These are phyloP conservation scores for Dromas ardeola DNA, from an alignment of 2,113 vertebrate genomes.

Conservation along the genomic window DNA sequence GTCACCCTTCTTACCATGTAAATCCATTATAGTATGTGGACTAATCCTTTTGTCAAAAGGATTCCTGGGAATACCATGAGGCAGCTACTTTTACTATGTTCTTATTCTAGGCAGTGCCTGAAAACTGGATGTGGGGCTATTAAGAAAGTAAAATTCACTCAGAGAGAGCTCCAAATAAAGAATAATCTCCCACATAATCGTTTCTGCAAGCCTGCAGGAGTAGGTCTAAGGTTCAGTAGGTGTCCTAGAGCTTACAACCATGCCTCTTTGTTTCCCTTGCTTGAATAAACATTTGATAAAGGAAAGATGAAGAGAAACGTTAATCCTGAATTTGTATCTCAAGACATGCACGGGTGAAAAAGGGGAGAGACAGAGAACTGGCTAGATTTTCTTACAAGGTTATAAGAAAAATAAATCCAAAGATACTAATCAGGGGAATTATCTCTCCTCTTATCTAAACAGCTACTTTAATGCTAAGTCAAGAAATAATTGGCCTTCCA, in stretches of 20 bases:
- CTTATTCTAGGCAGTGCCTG: not conserved
- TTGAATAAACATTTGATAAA: constrained; percentile 43
- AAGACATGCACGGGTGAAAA: not conserved
- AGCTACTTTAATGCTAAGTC: constrained; percentile 28
- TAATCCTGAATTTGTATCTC: constrained; percentile 63
- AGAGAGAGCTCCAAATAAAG: not conserved
- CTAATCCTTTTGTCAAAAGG: constrained; percentile 39
- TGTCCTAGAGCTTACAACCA: constrained; percentile 37
- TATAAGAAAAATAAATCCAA: constrained; percentile 40
- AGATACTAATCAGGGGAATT: not conserved
- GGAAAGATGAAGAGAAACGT: constrained; percentile 15
- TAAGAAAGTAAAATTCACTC: constrained; percentile 37
- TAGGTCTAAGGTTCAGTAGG: constrained; percentile 21
- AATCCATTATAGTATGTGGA: not conserved
- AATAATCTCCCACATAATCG: constrained; percentile 19
- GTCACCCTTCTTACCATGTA: constrained; percentile 16
- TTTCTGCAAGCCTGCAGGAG: not conserved
- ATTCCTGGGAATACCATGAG: constrained; percentile 8
- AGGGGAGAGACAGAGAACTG: not conserved
- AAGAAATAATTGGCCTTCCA: constrained; percentile 37
- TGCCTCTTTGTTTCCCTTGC: constrained; percentile 16
- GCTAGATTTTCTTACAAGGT: constrained; percentile 44
- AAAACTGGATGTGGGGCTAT: not conserved
- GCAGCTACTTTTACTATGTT: not conserved
- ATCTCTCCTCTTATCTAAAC: constrained; percentile 19